Conservation (phyloP, 2,888 invertebrate species). For the Epiblema foenella region DNA sequence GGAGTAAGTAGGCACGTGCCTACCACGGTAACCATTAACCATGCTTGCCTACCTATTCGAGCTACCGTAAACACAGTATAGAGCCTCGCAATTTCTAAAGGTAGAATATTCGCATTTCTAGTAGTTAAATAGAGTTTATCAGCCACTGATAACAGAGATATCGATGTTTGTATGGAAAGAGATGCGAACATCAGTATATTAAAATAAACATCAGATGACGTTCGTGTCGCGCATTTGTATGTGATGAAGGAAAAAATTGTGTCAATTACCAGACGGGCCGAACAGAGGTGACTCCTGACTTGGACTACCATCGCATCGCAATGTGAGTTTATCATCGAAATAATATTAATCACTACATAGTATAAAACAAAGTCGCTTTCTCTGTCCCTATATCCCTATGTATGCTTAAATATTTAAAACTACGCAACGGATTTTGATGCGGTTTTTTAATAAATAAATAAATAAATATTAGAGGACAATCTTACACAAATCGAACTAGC, state of each 20-base stretch:
- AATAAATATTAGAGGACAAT: too few species aligned
- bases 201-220: constrained; percentile 30
- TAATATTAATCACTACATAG: too few species aligned
- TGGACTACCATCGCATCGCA: constrained; percentile 8
- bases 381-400: too few species aligned
- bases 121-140: constrained; percentile 37
- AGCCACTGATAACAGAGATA: constrained; percentile 36
- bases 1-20: constrained; percentile 17
- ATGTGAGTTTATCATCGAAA: constrained; percentile 25
- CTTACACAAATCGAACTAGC: too few species aligned
- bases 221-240: constrained; percentile 18
- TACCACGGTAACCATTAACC: background rate
- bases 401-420: too few species aligned
- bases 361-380: too few species aligned
- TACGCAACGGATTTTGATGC: too few species aligned
- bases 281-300: constrained; percentile 21
- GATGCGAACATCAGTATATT: constrained; percentile 27
- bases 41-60: background rate
- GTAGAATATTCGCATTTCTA: constrained; percentile 28
- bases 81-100: constrained; percentile 17
- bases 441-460: too few species aligned
- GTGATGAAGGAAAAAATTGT: constrained; percentile 34
- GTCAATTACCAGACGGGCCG: constrained; percentile 11
- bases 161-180: constrained; percentile 35
- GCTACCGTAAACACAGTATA: constrained; percentile 5